Percentiles rank a stretch among this genome's conserved stretches.
phyloP scores from a whole-genome alignment of 30 jellyfish, hydroid and myxozoan genomes.

The Pelagia noctiluca region DNA sequence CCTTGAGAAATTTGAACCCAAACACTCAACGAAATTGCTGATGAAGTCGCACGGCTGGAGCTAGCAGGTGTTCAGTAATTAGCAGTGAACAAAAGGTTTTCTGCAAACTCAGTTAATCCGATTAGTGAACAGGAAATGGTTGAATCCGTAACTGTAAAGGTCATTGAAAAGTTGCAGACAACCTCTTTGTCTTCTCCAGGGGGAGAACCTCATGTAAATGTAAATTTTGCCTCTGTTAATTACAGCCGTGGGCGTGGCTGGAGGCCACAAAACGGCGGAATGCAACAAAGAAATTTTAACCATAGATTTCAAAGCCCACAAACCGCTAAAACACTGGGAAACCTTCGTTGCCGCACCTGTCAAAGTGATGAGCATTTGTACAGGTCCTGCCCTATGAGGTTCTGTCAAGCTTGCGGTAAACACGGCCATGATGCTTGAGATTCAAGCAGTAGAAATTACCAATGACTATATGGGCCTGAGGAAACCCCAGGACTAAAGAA shows the following conservation, averaged over 20 bases:
- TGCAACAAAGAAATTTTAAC: neutral
- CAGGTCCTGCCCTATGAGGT: slow-evolving; percentile 12
- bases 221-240: neutral
- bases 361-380: neutral
- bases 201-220: neutral
- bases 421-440: slow-evolving; percentile 18
- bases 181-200: neutral
- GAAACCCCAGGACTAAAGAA: neutral
- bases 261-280: neutral
- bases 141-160: neutral
- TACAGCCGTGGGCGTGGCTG: neutral
- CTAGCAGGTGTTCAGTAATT: too few species aligned
- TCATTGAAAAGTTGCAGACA: neutral
- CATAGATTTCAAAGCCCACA: neutral
- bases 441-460: slow-evolving; percentile 13
- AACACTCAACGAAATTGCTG: slow-evolving; percentile 10
- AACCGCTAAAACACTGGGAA: neutral
- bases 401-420: slow-evolving; percentile 31
- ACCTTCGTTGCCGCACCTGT: neutral
- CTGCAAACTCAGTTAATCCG: neutral
- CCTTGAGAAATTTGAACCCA: slow-evolving; percentile 1
- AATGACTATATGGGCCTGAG: slow-evolving; percentile 14
- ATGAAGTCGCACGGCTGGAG: neutral
- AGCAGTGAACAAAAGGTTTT: neutral
- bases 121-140: neutral